Evolutionary conservation across 2,797 vertebrate species (phyloP), one percentile per base, ranked within the genome.

Genomic region (Fistularia commersonii): DNA sequence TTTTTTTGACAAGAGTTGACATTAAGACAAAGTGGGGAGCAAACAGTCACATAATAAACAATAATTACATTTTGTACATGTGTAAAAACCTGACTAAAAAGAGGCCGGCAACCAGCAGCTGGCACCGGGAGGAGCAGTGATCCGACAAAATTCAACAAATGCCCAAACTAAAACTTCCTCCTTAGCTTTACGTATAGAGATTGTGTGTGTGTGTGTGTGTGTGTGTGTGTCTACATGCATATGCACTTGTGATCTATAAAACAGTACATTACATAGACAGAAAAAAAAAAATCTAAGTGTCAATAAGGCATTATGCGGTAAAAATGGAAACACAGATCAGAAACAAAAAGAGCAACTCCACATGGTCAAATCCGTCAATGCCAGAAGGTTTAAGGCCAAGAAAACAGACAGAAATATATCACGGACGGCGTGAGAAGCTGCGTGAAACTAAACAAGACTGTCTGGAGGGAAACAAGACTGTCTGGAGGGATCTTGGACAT

Each of bases 271-370:
- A 84, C 64, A 80, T 62, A 68, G 53, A 78, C 84, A 75, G 63
- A 23, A 23, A 23, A 23, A 4, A 4, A 23, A 23, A 23, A 64
- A 66, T 77, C 67, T 31, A 57, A 74, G 73, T 70, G 84, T 63
- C 79, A 76, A 72, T 89, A 90, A 90, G 89, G 87, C 90, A 89
- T 79, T 83, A 69, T 79, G 84, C 83, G 87, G 71, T 64, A 65
- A 72, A 23, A 80, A 73, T 38, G 56, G 32, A 77, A 75, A 57
- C 57, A 37, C 41, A 41, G 23, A 67, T 56, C 40, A 49, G 34
- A 59, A 48, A 37, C 15, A 44, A 55, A 47, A 44, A 55, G 46
- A 52, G 47, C 51, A 57, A 64, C 32, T 52, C 47, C 57, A 72
- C 58, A 54, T 54, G 67, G 58, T 43, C 62, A 62, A 69, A 41